Conservation (phyloP, 2,797 vertebrate species). For the Phrynocephalus forsythii region DNA sequence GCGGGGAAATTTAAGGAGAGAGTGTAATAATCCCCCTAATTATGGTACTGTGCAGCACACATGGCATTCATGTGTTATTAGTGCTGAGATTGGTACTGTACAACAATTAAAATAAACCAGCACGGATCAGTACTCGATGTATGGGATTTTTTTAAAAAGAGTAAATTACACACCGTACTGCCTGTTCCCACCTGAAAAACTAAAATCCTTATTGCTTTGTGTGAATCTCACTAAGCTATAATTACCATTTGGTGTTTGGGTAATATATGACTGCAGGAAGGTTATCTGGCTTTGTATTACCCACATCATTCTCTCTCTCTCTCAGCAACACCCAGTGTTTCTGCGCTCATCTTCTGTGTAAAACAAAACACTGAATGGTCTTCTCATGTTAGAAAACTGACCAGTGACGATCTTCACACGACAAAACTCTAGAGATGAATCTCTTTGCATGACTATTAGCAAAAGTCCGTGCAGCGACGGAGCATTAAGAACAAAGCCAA, state of each 20-base stretch:
- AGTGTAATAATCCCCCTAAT: neutral
- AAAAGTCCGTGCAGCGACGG: too few species aligned
- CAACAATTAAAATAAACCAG: constrained; percentile 30
- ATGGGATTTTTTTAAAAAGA: too few species aligned
- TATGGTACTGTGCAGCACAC: neutral
- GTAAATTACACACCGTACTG: neutral
- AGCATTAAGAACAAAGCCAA: too few species aligned
- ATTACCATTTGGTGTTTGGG: neutral
- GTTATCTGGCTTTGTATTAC: neutral
- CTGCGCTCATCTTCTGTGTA: neutral
- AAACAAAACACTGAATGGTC: neutral
- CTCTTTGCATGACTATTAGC: too few species aligned
- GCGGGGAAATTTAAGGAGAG: neutral
- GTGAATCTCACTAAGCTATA: accelerated
- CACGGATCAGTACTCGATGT: accelerated
- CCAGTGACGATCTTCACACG: too few species aligned
- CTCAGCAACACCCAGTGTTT: accelerated
- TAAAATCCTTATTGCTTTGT: neutral
- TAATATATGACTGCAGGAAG: accelerated
- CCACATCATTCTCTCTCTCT: neutral
- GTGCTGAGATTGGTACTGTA: constrained; percentile 12
- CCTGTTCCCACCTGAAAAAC: accelerated
- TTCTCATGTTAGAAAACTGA: neutral
- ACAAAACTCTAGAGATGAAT: too few species aligned
- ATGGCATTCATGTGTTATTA: neutral